A percentile compares a stretch with the other conserved stretches of the same genome.
phyloP scores from a whole-genome alignment of 2,797 vertebrate genomes.

The Orientallactaga sibirica region DNA sequence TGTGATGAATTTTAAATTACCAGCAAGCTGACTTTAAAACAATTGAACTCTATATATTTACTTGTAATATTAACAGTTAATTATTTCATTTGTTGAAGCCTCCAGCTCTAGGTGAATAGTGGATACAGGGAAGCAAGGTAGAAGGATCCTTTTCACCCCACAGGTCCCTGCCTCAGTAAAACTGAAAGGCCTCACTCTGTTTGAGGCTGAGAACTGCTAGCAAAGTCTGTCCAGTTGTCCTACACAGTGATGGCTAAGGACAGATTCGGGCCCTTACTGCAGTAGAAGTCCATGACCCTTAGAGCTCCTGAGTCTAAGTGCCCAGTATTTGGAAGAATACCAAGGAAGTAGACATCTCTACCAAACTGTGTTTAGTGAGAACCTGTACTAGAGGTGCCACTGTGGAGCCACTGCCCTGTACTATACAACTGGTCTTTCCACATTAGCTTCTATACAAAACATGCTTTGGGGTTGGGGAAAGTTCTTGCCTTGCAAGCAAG shows the following conservation, averaged over 20 bases:
- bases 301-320: accelerated
- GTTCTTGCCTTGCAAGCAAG: too few relatives aligned
- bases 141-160: accelerated
- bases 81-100: accelerated
- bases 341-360: accelerated
- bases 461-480: too few relatives aligned
- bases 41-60: neutral
- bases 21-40: neutral
- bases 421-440: accelerated
- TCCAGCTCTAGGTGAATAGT: accelerated
- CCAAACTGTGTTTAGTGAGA: neutral
- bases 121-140: accelerated
- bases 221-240: neutral
- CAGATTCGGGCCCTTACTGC: neutral
- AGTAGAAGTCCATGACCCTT: too few relatives aligned
- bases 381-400: accelerated
- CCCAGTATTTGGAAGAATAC: too few relatives aligned
- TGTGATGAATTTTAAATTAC: neutral
- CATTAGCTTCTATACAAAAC: neutral
- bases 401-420: neutral
- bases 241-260: accelerated
- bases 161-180: neutral
- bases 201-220: too few relatives aligned
- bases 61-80: accelerated
- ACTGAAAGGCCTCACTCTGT: neutral